Evolutionary conservation across 2,797 vertebrate species (phyloP).

Genomic region (Astyanax mexicanus): DNA sequence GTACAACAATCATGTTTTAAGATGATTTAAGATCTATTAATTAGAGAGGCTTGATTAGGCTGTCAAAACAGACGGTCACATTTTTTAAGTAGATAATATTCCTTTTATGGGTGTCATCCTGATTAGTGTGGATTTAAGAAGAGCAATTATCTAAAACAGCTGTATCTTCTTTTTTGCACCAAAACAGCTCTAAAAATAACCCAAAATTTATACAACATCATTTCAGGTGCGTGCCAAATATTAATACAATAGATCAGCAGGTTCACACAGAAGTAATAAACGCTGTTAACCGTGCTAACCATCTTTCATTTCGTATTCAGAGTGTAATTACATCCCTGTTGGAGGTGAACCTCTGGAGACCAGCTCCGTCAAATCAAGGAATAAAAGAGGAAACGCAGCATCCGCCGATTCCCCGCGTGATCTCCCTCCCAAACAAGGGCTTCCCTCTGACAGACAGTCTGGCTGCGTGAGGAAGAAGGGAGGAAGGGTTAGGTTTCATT

Average conservation of each 20-base stretch:
- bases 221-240: background rate
- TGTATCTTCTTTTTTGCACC: background rate
- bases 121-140: background rate
- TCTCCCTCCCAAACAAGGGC: slow-evolving; percentile 1
- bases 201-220: background rate
- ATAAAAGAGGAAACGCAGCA: slow-evolving; percentile 18
- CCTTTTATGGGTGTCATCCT: background rate
- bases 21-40: background rate
- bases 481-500: slow-evolving; percentile 12
- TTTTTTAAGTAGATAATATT: background rate
- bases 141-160: background rate
- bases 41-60: slow-evolving; percentile 4
- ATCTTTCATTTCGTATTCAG: background rate
- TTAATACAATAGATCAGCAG: background rate
- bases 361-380: background rate
- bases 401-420: background rate
- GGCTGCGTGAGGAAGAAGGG: background rate
- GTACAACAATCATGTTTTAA: background rate
- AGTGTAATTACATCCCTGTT: background rate
- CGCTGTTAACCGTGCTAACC: background rate
- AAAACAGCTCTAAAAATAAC: background rate
- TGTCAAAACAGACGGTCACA: background rate
- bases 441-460: slow-evolving; percentile 31
- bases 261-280: background rate
- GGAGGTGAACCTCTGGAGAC: slow-evolving; percentile 13